Evolutionary conservation across 2,797 vertebrate genomes (phyloP).

Genomic region (Crocidura indochinensis): DNA sequence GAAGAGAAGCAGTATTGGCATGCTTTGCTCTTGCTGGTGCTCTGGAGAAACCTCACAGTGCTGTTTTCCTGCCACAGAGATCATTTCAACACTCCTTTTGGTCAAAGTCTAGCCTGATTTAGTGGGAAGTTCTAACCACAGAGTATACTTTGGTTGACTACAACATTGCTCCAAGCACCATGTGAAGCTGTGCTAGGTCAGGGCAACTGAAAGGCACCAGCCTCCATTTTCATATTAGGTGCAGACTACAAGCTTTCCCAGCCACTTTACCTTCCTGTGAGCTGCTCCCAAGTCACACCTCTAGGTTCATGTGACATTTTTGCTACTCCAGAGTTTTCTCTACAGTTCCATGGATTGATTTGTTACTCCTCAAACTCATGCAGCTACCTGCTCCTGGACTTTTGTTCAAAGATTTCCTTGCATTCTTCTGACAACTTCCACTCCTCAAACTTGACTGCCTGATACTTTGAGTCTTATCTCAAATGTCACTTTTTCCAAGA

Average conservation of each 20-base stretch:
- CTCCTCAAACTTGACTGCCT: neutral
- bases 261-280: neutral
- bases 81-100: neutral
- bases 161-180: neutral
- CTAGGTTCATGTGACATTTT: neutral
- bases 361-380: neutral
- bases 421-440: neutral
- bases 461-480: neutral
- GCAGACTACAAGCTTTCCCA: neutral
- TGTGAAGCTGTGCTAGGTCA: slow-evolving; percentile 22
- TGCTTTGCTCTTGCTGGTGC: neutral
- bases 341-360: neutral
- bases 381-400: neutral
- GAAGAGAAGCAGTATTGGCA: neutral
- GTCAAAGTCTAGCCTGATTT: neutral
- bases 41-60: neutral
- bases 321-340: neutral
- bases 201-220: neutral
- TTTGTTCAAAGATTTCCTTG: slow-evolving; percentile 8
- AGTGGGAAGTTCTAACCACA: neutral
- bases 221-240: too few relatives aligned
- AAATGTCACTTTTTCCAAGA: neutral
- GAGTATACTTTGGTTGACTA: neutral
- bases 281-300: neutral
- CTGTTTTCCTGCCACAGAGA: neutral